Conservation (phyloP, 2,113 vertebrate species). For the Camarhynchus parvulus region DNA sequence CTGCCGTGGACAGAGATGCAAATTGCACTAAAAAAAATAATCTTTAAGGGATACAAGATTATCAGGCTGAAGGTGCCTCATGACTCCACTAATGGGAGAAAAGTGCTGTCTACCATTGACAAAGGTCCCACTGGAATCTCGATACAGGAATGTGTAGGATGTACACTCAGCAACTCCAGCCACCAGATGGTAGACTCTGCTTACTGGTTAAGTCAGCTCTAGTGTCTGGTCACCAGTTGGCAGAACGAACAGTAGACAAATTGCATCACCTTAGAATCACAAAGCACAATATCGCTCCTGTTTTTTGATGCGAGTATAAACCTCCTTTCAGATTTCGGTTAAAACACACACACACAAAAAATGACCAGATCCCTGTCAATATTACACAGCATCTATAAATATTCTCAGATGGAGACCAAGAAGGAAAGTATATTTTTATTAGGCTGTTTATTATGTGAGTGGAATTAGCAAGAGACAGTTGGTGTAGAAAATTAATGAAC, state of each 20-base stretch:
- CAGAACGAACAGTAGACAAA: constrained; percentile 64
- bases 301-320: constrained; percentile 10
- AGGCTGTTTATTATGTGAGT: constrained; percentile 71
- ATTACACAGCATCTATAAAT: constrained; percentile 61
- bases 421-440: constrained; percentile 73
- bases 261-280: constrained; percentile 67
- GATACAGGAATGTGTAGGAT: constrained; percentile 12
- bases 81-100: background rate
- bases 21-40: background rate
- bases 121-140: constrained; percentile 29
- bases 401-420: constrained; percentile 59
- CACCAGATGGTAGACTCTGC: constrained; percentile 75
- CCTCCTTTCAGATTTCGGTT: constrained; percentile 15
- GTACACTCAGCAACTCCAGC: constrained; percentile 60
- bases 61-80: background rate
- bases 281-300: constrained; percentile 33
- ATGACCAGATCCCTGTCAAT: constrained; percentile 18
- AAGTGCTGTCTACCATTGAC: background rate
- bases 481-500: constrained; percentile 76
- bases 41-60: background rate
- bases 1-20: background rate
- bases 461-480: constrained; percentile 75
- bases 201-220: constrained; percentile 71
- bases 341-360: background rate
- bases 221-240: constrained; percentile 72